Base-by-base conservation (phyloP, 2,113 vertebrate genomes). In the Psittacara wagleri region DNA sequence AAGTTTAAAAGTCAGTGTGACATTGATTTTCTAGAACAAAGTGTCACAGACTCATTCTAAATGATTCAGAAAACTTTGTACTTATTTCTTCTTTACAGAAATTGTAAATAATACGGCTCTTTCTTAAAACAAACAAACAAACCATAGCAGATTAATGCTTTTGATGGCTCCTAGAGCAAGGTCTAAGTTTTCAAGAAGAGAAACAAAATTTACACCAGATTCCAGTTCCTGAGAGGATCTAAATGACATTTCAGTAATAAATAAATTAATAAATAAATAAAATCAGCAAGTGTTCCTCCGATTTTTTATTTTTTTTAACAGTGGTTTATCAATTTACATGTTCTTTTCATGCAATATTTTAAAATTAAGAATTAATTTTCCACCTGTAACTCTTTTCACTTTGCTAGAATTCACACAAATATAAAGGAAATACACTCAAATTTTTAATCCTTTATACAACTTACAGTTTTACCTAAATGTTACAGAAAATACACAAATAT, bases 221-320 rank as follows among this genome's bases (percentile, higher is more conserved):
- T 91, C n/a, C 31, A 73, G 24, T 73, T 94, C 69, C 70, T 14
- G 23, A 91, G 80, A 92, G 78, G 15, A 94, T 27, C 27, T 54
- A 61, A 92, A 84, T 7, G n/a, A 4, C 4, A 14, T 82, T 68
- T 55, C 16, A 23, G 4, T 28, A 81, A 85, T 66, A 64, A 68
- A 75, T 82, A 44, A 80, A 91, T 49, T 35, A 80, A 92, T 90
- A 90, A 94, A 87, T 95, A 95, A 81, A 88, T 79, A 67, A 37
- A 72, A 72, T 59, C 39, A 78, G 16, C 3, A 9, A n/a, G 11
- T 35, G 22, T 79, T 92, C n/a, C 10, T 55, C 33, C 61, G 3
- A 31, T 90, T 89, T 63, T 91, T 83, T 17, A 46, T 94, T 44
- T 63, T 92, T 92, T 76, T 41, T 29, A 82, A 59, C 27, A 39